Percentiles rank a stretch among this genome's conserved stretches.
Conservation (phyloP, 1,140 invertebrate genomes). For the Wiebesia pumilae region DNA sequence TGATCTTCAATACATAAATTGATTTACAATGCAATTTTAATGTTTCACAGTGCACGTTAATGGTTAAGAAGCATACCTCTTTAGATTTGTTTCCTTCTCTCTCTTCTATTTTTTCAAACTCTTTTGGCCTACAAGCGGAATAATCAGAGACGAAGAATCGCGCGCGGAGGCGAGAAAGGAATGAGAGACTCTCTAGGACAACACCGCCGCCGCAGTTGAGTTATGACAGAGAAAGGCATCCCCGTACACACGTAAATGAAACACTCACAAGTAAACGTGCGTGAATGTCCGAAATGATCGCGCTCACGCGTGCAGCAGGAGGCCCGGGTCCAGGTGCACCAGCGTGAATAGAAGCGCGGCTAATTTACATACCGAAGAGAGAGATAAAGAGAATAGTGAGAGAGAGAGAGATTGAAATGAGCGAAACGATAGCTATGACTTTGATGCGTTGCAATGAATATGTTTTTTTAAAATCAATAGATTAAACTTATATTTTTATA, state of each 20-base stretch:
- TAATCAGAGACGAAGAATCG: conserved; percentile 28
- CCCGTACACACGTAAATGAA: conserved; percentile 26
- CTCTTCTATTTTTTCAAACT: background rate
- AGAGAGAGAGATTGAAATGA: conserved; percentile 16
- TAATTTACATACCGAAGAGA: conserved; percentile 60
- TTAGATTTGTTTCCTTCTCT: background rate
- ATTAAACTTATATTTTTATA: background rate
- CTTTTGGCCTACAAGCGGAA: conserved; percentile 11
- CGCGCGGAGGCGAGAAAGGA: conserved; percentile 39
- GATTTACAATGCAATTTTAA: background rate
- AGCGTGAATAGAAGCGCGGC: conserved; percentile 57
- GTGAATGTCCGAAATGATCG: background rate
- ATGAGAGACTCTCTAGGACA: conserved; percentile 29
- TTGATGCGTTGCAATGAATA: too few species aligned
- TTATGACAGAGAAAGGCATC: conserved; percentile 46
- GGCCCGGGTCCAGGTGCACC: conserved; percentile 58
- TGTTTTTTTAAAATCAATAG: background rate
- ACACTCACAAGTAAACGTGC: background rate
- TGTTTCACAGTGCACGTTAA: background rate
- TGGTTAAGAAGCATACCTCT: background rate
- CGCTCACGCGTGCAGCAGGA: conserved; percentile 55
- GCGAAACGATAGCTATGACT: background rate
- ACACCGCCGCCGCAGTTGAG: conserved; percentile 38
- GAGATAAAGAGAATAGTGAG: background rate
- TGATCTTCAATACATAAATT: background rate